phyloP scores from a whole-genome alignment of 1,140 invertebrate species.

The Lordiphosa collinella region DNA sequence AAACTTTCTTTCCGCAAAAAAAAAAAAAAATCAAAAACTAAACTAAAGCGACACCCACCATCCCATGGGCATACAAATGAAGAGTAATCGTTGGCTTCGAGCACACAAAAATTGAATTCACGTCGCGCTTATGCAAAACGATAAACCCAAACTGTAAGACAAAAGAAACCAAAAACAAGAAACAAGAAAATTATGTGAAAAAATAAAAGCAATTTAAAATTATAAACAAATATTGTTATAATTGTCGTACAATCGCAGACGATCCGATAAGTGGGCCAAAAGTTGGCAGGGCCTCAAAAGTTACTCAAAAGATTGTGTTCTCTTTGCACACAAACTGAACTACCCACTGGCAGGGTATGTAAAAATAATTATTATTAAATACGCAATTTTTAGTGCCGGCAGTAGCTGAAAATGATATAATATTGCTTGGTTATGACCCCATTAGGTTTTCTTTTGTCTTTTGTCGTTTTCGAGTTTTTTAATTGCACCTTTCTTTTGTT shows the following conservation, averaged over 20 bases:
- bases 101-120: conserved; percentile 11
- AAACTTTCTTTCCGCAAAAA: conserved; percentile 42
- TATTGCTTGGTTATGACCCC: conserved; percentile 21
- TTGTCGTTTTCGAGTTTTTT: conserved; percentile 5
- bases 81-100: conserved; percentile 23
- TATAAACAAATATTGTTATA: conserved; percentile 38
- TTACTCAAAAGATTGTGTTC: no score
- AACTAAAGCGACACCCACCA: conserved; percentile 18
- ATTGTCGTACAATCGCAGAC: conserved; percentile 28
- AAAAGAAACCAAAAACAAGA: conserved; percentile 8
- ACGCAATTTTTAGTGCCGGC: conserved; percentile 8
- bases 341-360: no score
- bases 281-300: neutral
- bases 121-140: conserved; percentile 25
- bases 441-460: conserved; percentile 4
- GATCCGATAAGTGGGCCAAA: neutral
- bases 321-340: no score
- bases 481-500: conserved; percentile 20
- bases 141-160: neutral
- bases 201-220: conserved; percentile 40
- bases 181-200: conserved; percentile 22
- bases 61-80: conserved; percentile 36
- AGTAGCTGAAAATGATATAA: conserved; percentile 21
- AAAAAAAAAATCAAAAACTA: conserved; percentile 2
- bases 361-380: no score